These are phyloP conservation scores for Stegophylla sp. DNA, from an alignment of 2,888 invertebrate species.

Conservation along the genomic window DNA sequence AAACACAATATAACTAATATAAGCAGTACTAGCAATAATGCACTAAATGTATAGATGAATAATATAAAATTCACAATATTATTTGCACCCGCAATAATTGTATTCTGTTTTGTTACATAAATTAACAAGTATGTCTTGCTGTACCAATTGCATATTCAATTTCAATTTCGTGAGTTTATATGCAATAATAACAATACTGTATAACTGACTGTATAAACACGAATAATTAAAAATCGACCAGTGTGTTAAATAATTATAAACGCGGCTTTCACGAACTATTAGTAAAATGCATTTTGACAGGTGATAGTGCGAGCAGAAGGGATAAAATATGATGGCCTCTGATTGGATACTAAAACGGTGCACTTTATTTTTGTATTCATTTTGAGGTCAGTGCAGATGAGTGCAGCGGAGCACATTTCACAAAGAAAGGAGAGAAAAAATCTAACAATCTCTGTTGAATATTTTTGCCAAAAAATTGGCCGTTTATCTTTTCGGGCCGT, in stretches of 20 bases:
- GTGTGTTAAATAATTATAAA: neutral
- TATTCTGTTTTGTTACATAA: neutral
- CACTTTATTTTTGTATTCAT: conserved; percentile 48
- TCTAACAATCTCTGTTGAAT: conserved; percentile 26
- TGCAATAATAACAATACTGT: neutral
- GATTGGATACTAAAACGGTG: conserved; percentile 33
- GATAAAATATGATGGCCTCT: neutral
- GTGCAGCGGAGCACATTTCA: conserved; percentile 22
- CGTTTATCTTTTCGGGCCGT: conserved; percentile 58
- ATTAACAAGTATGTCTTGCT: neutral
- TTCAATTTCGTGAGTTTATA: neutral
- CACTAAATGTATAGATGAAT: too few species aligned
- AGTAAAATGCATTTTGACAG: conserved; percentile 31
- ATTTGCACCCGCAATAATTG: neutral
- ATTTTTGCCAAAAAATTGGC: conserved; percentile 54
- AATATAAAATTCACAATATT: neutral
- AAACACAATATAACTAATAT: too few species aligned
- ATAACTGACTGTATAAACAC: neutral
- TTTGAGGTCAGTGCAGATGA: conserved; percentile 49
- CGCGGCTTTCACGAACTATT: conserved; percentile 9
- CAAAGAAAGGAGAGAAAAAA: conserved; percentile 7
- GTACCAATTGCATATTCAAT: neutral
- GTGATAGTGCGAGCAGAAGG: neutral
- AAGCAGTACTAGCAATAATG: neutral
- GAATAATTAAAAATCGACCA: neutral